Conservation (phyloP, 1,140 invertebrate species). For the Drosophila rufa region DNA sequence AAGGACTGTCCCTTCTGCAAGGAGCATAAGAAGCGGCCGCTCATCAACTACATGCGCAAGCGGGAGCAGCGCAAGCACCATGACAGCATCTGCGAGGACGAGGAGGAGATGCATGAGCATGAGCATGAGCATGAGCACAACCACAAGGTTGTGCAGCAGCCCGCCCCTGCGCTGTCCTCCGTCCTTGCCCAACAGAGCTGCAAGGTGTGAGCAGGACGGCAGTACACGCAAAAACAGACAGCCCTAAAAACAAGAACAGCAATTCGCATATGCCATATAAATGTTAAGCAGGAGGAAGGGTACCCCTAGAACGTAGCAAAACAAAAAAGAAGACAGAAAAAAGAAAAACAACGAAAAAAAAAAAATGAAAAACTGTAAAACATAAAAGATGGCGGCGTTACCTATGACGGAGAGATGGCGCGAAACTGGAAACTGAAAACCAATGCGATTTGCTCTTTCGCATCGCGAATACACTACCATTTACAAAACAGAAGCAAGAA, state of each 20-base stretch:
- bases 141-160: constrained; percentile 41
- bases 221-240: constrained; percentile 29
- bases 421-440: constrained; percentile 53
- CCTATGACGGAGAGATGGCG: constrained; percentile 30
- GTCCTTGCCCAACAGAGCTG: constrained; percentile 69
- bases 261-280: constrained; percentile 73
- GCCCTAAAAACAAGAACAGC: constrained; percentile 43
- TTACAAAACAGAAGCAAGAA: constrained; percentile 61
- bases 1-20: constrained; percentile 87
- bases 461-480: constrained; percentile 74
- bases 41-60: constrained; percentile 86
- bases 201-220: constrained; percentile 58
- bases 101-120: constrained; percentile 85
- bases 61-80: constrained; percentile 86
- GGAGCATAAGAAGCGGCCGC: constrained; percentile 86
- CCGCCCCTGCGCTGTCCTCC: constrained; percentile 40
- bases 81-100: constrained; percentile 86
- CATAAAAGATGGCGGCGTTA: constrained; percentile 7
- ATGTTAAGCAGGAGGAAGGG: constrained; percentile 39
- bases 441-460: constrained; percentile 71
- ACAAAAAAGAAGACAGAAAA: constrained; percentile 16
- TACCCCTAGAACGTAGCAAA: constrained; percentile 37
- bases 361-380: constrained; percentile 36
- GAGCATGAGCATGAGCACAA: constrained; percentile 45
- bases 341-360: constrained; percentile 21